Evolutionary conservation across 2,113 vertebrate species (phyloP).

Genomic region (Peromyscus californicus): DNA sequence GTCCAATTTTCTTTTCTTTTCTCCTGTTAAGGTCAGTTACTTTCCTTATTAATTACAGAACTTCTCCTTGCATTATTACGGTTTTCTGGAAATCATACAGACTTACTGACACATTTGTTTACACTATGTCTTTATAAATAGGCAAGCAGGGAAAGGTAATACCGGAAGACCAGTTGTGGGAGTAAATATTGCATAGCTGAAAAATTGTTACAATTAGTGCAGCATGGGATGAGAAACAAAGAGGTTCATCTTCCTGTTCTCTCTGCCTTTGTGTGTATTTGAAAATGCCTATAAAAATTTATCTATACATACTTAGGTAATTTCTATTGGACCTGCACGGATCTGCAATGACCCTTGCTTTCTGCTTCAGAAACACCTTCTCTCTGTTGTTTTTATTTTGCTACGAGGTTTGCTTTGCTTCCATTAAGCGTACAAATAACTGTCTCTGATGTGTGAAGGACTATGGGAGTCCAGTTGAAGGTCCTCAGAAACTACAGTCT

Average conservation of each 20-base stretch:
- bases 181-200: neutral
- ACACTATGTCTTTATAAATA: neutral
- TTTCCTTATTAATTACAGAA: neutral
- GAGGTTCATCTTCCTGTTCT: neutral
- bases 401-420: neutral
- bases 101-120: neutral
- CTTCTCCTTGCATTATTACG: neutral
- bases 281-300: neutral
- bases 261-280: neutral
- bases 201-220: neutral
- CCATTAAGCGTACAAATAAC: neutral
- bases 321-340: neutral
- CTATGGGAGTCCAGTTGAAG: neutral
- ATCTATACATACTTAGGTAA: neutral
- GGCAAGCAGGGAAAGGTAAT: too few relatives aligned
- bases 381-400: neutral
- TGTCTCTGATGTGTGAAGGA: neutral
- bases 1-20: constrained; percentile 7
- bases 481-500: neutral
- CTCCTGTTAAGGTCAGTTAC: neutral
- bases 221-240: neutral
- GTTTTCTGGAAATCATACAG: neutral
- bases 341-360: neutral
- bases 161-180: accelerated
- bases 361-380: neutral